A percentile compares a stretch with the other conserved stretches of the same genome.
These are phyloP conservation scores for Galagoides demidoff DNA, from an alignment of 2,797 vertebrate species.

Conservation along the genomic window DNA sequence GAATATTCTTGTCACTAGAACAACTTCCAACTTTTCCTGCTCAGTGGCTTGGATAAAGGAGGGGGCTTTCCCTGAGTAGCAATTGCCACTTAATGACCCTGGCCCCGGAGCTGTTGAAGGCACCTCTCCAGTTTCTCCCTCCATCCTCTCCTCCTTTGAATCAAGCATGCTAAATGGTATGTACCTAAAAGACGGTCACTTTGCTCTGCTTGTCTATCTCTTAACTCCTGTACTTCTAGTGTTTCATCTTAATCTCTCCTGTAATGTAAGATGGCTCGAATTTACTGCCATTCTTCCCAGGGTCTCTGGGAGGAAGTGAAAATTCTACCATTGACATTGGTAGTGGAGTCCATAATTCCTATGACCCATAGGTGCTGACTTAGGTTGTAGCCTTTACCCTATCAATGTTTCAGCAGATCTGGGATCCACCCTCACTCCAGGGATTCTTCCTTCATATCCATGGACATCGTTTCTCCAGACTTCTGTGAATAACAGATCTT, in stretches of 20 bases:
- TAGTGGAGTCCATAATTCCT: neutral
- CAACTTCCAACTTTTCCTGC: neutral
- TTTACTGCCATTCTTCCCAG: neutral
- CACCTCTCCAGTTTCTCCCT: conserved; percentile 37
- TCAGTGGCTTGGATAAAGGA: neutral
- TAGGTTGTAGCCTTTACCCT: neutral
- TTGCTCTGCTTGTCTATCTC: conserved; percentile 22
- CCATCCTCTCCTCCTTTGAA: conserved; percentile 59
- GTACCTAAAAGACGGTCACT: conserved; percentile 72
- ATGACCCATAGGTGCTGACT: neutral
- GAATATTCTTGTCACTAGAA: neutral
- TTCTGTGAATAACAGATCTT: neutral
- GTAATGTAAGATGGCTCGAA: conserved; percentile 60
- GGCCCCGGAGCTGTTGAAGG: neutral
- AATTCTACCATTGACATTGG: neutral
- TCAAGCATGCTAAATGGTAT: conserved; percentile 50
- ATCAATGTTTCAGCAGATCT: neutral
- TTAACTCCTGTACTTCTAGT: conserved; percentile 31
- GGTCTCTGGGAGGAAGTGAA: conserved; percentile 4
- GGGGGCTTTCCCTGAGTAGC: neutral
- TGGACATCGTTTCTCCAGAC: neutral
- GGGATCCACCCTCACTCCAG: neutral
- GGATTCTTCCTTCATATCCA: neutral
- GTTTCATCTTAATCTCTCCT: conserved; percentile 62
- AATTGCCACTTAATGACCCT: neutral